Conservation (phyloP, 1,140 invertebrate genomes). For the Drepana arcuata region DNA sequence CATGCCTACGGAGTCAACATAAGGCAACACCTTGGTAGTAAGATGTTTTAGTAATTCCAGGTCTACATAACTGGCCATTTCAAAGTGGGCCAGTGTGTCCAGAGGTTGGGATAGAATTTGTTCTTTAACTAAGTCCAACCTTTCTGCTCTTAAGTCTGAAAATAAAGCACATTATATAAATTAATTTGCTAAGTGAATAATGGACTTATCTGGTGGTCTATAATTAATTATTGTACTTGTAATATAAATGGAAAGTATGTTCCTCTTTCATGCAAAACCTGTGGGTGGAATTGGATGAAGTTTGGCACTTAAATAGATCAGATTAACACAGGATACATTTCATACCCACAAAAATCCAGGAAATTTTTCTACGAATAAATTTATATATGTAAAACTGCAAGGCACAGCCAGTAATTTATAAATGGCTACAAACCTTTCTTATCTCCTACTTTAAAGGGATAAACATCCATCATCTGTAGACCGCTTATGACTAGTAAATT, state of each 20-base stretch:
- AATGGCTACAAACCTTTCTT: no score
- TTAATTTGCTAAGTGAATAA: slow-evolving; percentile 4
- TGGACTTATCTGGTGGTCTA: no score
- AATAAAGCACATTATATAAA: slow-evolving; percentile 7
- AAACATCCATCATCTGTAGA: slow-evolving; percentile 93
- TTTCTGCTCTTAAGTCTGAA: slow-evolving; percentile 75
- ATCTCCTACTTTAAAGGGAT: slow-evolving; percentile 79
- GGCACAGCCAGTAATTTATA: no score
- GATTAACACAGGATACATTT: no score
- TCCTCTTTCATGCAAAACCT: no score
- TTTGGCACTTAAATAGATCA: no score
- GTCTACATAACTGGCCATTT: slow-evolving; percentile 91
- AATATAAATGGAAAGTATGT: no score
- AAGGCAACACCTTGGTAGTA: slow-evolving; percentile 79
- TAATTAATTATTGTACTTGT: no score
- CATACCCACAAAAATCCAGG: no score
- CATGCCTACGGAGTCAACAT: slow-evolving; percentile 90
- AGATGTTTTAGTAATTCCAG: slow-evolving; percentile 78
- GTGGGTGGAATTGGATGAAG: no score
- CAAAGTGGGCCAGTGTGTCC: slow-evolving; percentile 84
- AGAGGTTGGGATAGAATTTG: slow-evolving; percentile 77
- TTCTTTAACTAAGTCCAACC: slow-evolving; percentile 78
- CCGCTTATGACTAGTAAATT: slow-evolving; percentile 87
- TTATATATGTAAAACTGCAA: no score
- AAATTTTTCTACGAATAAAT: no score